These are phyloP conservation scores for Lophius piscatorius DNA, from an alignment of 2,113 vertebrate genomes.

Conservation along the genomic window DNA sequence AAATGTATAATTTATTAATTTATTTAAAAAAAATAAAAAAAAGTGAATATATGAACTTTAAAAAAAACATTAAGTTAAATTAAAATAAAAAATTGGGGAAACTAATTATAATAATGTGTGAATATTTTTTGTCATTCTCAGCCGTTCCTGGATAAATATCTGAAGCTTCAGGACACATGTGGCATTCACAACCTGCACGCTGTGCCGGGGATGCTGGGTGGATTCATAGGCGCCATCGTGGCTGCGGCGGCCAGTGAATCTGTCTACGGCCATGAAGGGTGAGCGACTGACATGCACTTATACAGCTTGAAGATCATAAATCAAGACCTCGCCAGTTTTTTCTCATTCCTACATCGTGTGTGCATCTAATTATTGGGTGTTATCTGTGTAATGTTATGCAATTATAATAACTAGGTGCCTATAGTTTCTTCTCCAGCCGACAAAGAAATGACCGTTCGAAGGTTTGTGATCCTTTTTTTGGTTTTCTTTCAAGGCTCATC, in stretches of 20 bases:
- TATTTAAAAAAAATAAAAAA: not conserved
- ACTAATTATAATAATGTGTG: too few species aligned
- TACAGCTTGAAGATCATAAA: not conserved
- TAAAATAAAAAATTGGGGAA: too few species aligned
- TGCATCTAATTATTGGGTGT: not conserved
- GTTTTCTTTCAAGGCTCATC: constrained; percentile 74
- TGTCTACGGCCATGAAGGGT: constrained; percentile 86
- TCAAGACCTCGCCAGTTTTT: not conserved
- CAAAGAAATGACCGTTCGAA: not conserved
- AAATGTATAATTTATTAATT: too few species aligned
- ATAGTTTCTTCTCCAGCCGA: not conserved
- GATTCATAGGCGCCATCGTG: constrained; percentile 89
- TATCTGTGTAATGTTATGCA: not conserved
- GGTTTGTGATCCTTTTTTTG: not conserved
- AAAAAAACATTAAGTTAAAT: too few species aligned
- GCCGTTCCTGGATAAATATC: constrained; percentile 87
- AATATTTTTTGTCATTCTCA: constrained; percentile 47
- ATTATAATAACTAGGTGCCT: too few species aligned
- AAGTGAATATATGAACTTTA: too few species aligned
- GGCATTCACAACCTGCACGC: constrained; percentile 95
- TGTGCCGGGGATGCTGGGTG: constrained; percentile 90
- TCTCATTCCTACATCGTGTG: too few species aligned
- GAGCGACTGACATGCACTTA: constrained; percentile 39
- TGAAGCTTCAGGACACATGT: constrained; percentile 94
- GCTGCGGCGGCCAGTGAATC: constrained; percentile 79